Percentiles rank a stretch among this genome's conserved stretches.
Evolutionary conservation across 2,888 invertebrate genomes (phyloP).

Genomic region (Parelbella ahira): DNA sequence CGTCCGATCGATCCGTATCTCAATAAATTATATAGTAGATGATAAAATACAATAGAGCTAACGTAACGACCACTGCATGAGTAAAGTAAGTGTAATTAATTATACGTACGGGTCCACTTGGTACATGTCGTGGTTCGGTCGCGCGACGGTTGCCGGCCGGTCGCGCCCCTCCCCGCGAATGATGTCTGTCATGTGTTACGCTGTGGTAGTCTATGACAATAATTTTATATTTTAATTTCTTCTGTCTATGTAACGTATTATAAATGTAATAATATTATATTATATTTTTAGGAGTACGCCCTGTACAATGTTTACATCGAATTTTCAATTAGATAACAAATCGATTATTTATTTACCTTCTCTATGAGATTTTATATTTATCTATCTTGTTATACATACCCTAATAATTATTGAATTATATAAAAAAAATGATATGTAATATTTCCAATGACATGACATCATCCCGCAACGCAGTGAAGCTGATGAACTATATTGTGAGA

Average conservation of each 20-base stretch:
- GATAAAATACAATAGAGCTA: no score
- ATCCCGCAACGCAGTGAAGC: slow-evolving; percentile 20
- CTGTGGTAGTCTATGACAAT: slow-evolving; percentile 25
- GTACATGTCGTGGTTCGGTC: slow-evolving; percentile 13
- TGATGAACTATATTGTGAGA: no score
- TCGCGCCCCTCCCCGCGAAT: not conserved
- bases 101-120: slow-evolving; percentile 20
- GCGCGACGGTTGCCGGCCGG: slow-evolving; percentile 10
- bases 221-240: slow-evolving; percentile 20
- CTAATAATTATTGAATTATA: slow-evolving; percentile 18
- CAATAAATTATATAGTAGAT: no score
- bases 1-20: no score
- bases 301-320: slow-evolving; percentile 25
- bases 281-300: slow-evolving; percentile 22
- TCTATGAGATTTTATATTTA: slow-evolving; percentile 22
- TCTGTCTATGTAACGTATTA: slow-evolving; percentile 22
- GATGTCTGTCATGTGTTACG: slow-evolving; percentile 22
- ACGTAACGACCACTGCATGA: no score
- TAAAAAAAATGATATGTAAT: slow-evolving; percentile 16
- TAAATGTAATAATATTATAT: slow-evolving; percentile 16
- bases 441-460: slow-evolving; percentile 21
- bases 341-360: slow-evolving; percentile 22
- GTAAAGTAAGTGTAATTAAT: no score
- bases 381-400: slow-evolving; percentile 21
- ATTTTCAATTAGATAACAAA: slow-evolving; percentile 24